Evolutionary conservation across 2,113 vertebrate genomes (phyloP).

Genomic region (Jacana jacana): DNA sequence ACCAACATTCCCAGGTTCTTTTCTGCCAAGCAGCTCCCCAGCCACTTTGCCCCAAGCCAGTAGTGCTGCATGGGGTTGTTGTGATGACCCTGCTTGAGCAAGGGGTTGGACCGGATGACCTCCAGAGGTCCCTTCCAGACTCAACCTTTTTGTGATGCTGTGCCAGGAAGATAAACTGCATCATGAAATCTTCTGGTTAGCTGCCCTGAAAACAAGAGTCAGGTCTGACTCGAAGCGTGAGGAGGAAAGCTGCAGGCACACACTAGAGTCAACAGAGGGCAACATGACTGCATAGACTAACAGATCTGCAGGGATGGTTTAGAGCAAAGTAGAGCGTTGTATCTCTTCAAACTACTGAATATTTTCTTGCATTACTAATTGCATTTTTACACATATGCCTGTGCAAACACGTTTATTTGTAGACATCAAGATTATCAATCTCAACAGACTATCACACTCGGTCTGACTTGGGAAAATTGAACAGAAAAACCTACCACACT

Average conservation of each 20-base stretch:
- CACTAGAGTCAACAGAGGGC: constrained; percentile 17
- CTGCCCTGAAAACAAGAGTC: background rate
- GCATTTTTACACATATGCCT: background rate
- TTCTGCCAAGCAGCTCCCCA: no score
- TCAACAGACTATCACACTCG: background rate
- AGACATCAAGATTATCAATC: background rate
- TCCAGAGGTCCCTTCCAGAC: background rate
- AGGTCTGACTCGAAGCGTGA: background rate
- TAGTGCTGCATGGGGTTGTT: no score
- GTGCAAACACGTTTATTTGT: background rate
- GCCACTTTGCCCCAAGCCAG: no score
- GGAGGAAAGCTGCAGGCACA: background rate
- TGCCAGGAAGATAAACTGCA: background rate
- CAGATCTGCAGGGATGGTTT: background rate
- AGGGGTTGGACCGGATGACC: background rate
- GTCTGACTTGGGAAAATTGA: background rate
- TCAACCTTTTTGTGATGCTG: background rate
- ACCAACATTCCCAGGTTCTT: no score
- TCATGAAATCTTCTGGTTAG: background rate
- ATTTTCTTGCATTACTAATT: background rate
- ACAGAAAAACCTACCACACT: background rate
- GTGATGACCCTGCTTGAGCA: background rate
- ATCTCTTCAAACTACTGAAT: background rate
- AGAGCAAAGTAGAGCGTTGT: background rate
- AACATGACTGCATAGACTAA: background rate